Conservation (phyloP, 2,113 vertebrate genomes). For the Neoarius graeffei region DNA sequence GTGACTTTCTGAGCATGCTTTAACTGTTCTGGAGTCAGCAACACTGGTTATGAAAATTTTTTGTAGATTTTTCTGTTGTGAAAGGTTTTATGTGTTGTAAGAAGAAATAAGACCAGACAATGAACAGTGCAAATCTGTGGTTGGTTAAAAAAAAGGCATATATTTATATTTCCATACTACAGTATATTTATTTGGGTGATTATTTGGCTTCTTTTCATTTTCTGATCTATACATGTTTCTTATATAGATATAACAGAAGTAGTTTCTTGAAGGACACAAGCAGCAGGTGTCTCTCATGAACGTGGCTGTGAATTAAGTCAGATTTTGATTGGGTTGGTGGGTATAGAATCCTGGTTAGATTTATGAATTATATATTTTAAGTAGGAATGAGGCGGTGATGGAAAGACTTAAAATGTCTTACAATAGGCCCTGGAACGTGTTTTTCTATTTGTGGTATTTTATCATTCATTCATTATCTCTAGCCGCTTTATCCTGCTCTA, state of each 20-base stretch:
- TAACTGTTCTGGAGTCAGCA: not conserved
- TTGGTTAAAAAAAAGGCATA: not conserved
- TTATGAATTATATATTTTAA: not conserved
- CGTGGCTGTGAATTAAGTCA: constrained; percentile 16
- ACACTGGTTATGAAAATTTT: not conserved
- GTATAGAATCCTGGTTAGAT: not conserved
- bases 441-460: constrained; percentile 30
- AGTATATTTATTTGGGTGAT: not conserved
- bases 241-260: not conserved
- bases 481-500: too few species aligned
- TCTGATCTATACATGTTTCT: not conserved
- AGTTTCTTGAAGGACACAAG: not conserved
- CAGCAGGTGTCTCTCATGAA: constrained; percentile 13
- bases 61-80: not conserved
- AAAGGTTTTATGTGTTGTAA: not conserved
- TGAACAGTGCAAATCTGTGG: not conserved
- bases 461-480: too few species aligned
- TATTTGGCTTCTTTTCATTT: not conserved
- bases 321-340: not conserved
- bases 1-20: not conserved
- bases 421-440: not conserved
- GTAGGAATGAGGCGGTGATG: not conserved
- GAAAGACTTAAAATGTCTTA: not conserved
- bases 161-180: not conserved
- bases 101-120: not conserved